Evolutionary conservation across 2,888 invertebrate species (phyloP), one percentile per base, ranked within the genome.

Genomic region (Limnephilus auricula): DNA sequence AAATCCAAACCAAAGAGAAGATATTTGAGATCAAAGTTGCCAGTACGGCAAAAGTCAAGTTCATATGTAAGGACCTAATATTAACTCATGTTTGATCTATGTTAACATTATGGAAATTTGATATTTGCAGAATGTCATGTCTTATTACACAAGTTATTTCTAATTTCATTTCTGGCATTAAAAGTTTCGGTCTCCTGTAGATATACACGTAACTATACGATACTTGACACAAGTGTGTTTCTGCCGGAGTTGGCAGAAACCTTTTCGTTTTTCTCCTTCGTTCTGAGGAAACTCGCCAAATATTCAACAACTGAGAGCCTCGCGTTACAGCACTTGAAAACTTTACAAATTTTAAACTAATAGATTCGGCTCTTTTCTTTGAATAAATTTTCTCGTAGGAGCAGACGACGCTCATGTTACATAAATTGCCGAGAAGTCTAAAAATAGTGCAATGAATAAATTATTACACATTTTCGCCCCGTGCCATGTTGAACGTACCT

Each of bases 221-320:
- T n/a, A 65, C 45, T 50, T 30, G 86, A 65, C 12, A 45, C 50
- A 86, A 86, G 86, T 86, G 86, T 86, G 50, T 31, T 86, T 15
- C 86, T 25, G 31, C 25, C n/a, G 45, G 50, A 45, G 86, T 45
- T 86, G 86, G 25, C 25, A 9, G 65, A 45, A 86, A 50, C 65
- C 65, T 65, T 86, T 86, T 45, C 15, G 31, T 86, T 45, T 86
- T 86, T 86, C 18, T 2, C 31, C 15, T 45, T 45, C 50, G 65
- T 50, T 31, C 86, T 86, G 86, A 3, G 86, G 50, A 65, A 86
- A 86, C 30, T 50, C 50, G 13, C 31, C 12, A 86, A 86, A 86
- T 86, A 86, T 86, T 86, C 50, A 86, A 86, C 50, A 86, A 86
- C 86, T 82, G 25, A 34, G 30, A 45, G 9, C 86, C 50, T 50